phyloP scores from a whole-genome alignment of 2,888 invertebrate genomes.

The Agrochola lota region DNA sequence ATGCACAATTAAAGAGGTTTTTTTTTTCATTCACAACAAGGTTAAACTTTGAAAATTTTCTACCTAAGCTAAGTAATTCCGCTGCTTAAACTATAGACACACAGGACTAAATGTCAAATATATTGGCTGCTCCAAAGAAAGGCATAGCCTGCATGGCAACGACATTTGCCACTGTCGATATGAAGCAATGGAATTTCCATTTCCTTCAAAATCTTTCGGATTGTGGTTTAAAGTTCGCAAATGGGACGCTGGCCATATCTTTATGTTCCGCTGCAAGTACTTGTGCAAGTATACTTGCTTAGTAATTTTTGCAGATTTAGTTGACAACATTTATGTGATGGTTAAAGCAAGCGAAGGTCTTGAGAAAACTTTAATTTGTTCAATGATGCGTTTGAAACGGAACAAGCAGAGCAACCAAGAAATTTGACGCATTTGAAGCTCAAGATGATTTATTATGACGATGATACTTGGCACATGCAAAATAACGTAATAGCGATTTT shows the following conservation, averaged over 20 bases:
- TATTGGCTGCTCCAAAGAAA: slow-evolving; percentile 6
- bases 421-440: not conserved
- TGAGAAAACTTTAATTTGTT: not conserved
- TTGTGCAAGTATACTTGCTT: not conserved
- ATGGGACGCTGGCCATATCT: not conserved
- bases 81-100: not conserved
- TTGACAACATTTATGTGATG: no score
- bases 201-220: no score
- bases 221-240: no score
- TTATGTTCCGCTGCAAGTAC: not conserved
- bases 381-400: no score
- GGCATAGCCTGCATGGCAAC: not conserved
- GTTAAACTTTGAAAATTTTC: slow-evolving; percentile 20
- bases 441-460: not conserved
- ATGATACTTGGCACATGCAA: slow-evolving; percentile 13
- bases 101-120: not conserved
- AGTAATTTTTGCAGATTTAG: not conserved
- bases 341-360: not conserved
- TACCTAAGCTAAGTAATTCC: slow-evolving; percentile 15
- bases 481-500: slow-evolving; percentile 12
- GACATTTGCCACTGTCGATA: no score
- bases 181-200: no score
- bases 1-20: slow-evolving; percentile 18
- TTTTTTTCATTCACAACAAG: slow-evolving; percentile 23
- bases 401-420: slow-evolving; percentile 11